phyloP scores from a whole-genome alignment of 2,888 invertebrate species.

The Hipparchia sbordonii region DNA sequence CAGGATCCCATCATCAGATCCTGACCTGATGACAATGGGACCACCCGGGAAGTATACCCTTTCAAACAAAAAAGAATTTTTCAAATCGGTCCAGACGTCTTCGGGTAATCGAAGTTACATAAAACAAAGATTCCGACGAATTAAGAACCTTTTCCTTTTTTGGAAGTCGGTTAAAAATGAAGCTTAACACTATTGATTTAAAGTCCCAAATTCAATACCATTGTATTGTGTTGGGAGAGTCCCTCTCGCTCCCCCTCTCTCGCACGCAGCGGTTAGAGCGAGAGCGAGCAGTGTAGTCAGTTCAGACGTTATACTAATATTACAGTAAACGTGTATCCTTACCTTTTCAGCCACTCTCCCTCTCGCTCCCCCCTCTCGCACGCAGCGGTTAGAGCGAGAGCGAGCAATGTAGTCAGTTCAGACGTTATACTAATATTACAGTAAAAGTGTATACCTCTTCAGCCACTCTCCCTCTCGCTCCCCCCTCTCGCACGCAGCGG shows the following conservation, averaged over 20 bases:
- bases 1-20: too few species aligned
- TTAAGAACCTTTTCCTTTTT: too few species aligned
- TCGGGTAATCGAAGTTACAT: too few species aligned
- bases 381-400: slow-evolving; percentile 46
- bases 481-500: slow-evolving; percentile 35
- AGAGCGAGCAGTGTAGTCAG: slow-evolving; percentile 52
- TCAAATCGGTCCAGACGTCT: too few species aligned
- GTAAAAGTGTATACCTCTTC: slow-evolving; percentile 27
- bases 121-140: too few species aligned
- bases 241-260: slow-evolving; percentile 11
- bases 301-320: slow-evolving; percentile 39
- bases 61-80: too few species aligned
- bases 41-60: too few species aligned
- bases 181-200: too few species aligned
- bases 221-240: too few species aligned
- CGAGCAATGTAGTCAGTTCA: slow-evolving; percentile 51
- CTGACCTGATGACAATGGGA: too few species aligned
- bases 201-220: too few species aligned
- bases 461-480: slow-evolving; percentile 29
- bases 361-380: slow-evolving; percentile 18
- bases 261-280: slow-evolving; percentile 43
- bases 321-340: not conserved
- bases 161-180: too few species aligned
- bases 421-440: not conserved
- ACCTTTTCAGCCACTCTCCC: slow-evolving; percentile 39